These are phyloP conservation scores for Pongo abelii DNA, from an alignment of 2,113 vertebrate genomes.

Conservation along the genomic window DNA sequence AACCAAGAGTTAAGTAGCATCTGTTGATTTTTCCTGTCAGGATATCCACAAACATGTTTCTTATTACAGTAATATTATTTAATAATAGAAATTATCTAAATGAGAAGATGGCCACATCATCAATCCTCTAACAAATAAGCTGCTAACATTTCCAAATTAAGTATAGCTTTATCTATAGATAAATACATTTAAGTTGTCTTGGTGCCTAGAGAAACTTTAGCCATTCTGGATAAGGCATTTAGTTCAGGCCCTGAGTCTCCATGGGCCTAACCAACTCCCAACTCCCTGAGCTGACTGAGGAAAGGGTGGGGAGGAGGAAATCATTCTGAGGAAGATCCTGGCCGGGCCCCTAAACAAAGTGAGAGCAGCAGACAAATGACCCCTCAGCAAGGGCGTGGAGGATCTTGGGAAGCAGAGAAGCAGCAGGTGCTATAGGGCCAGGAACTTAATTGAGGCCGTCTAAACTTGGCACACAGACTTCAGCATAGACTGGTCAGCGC, in stretches of 20 bases:
- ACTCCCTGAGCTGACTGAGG: neutral
- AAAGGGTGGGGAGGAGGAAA: neutral
- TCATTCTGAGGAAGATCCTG: neutral
- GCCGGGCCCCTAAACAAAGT: neutral
- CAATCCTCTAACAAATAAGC: neutral
- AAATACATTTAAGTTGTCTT: neutral
- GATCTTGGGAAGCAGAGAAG: neutral
- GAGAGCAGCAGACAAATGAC: neutral
- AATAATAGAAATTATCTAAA: neutral
- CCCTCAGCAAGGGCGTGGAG: neutral
- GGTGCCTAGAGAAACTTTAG: neutral
- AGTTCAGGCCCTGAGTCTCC: neutral
- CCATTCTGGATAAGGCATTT: too few species aligned
- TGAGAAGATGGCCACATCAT: neutral
- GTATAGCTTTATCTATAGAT: neutral
- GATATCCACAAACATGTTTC: neutral
- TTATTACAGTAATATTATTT: neutral
- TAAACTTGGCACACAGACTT: neutral
- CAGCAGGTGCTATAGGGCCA: too few species aligned
- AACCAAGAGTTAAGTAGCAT: neutral
- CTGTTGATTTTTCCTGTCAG: neutral
- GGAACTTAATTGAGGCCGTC: neutral
- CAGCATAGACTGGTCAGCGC: neutral
- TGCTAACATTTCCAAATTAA: neutral
- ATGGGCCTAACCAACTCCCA: neutral